Conservation (phyloP, 92 coral and sea anemone genomes). For the Porites evermanni region DNA sequence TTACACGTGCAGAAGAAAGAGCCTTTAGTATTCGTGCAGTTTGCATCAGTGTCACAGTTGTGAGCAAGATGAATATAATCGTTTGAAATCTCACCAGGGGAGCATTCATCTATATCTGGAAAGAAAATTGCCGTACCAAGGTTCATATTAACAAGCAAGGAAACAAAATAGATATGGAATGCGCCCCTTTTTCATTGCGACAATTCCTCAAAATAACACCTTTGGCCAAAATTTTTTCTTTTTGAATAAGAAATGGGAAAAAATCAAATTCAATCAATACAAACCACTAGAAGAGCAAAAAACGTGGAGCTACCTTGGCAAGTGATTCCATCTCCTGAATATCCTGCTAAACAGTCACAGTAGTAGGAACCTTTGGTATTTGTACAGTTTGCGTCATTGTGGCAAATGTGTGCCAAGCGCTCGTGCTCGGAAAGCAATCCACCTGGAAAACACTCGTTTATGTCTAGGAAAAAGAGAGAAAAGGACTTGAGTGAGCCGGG, state of each 20-base stretch:
- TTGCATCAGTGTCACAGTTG: slow-evolving; percentile 78
- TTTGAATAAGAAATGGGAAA: too few species aligned
- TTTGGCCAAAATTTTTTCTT: too few species aligned
- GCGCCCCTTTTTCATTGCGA: too few species aligned
- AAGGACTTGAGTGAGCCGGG: too few species aligned
- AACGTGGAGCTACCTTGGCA: slow-evolving; percentile 49
- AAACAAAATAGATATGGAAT: too few species aligned
- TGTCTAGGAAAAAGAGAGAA: slow-evolving; percentile 18
- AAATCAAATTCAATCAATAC: too few species aligned
- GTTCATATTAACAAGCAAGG: neutral
- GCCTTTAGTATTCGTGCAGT: slow-evolving; percentile 79
- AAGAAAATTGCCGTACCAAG: neutral
- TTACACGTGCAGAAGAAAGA: slow-evolving; percentile 69
- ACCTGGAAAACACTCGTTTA: slow-evolving; percentile 59
- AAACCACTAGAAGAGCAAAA: neutral
- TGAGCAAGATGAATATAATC: slow-evolving; percentile 64
- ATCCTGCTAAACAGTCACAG: slow-evolving; percentile 71
- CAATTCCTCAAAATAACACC: too few species aligned
- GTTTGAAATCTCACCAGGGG: slow-evolving; percentile 45
- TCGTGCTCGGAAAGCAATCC: slow-evolving; percentile 30
- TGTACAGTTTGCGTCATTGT: slow-evolving; percentile 75
- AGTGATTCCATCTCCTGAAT: slow-evolving; percentile 78
- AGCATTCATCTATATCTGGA: slow-evolving; percentile 68
- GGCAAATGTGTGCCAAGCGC: slow-evolving; percentile 66
- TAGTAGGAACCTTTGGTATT: slow-evolving; percentile 80